These are phyloP conservation scores for Dasysyrphus albostriatus DNA, from an alignment of 2,888 invertebrate species.

Conservation along the genomic window DNA sequence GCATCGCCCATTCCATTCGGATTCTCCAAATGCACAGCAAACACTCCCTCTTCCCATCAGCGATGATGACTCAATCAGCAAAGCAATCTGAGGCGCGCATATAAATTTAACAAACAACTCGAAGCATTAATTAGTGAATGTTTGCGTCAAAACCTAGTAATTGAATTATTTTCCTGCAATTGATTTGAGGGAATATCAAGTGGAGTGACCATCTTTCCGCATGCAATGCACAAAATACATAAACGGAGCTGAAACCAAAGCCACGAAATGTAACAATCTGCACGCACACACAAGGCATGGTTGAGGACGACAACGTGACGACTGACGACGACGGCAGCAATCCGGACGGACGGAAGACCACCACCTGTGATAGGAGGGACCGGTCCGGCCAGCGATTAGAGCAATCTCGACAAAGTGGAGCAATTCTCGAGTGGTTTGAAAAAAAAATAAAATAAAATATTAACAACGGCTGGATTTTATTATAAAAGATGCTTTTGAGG, in stretches of 20 bases:
- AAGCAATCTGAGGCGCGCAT: conserved; percentile 26
- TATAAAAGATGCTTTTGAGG: background rate
- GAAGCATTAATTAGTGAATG: conserved; percentile 67
- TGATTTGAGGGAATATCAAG: conserved; percentile 65
- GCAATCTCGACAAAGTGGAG: conserved; percentile 11
- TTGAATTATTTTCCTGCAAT: conserved; percentile 74
- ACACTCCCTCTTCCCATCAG: background rate
- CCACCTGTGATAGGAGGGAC: conserved; percentile 48
- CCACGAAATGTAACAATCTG: conserved; percentile 3
- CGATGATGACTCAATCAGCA: conserved; percentile 72
- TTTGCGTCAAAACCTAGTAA: conserved; percentile 57
- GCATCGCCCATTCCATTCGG: background rate
- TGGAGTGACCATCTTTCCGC: conserved; percentile 51
- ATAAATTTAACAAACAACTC: conserved; percentile 46
- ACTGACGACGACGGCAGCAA: background rate
- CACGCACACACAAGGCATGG: background rate
- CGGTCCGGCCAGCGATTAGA: conserved; percentile 18
- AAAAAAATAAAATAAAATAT: background rate
- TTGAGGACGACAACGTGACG: background rate
- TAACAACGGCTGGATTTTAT: conserved; percentile 4
- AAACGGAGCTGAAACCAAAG: background rate
- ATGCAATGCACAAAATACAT: conserved; percentile 23
- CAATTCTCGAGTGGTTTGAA: background rate
- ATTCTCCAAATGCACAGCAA: background rate
- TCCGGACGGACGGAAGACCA: background rate